Evolutionary conservation across 2,888 invertebrate species (phyloP).

Genomic region (Lysandra coridon): DNA sequence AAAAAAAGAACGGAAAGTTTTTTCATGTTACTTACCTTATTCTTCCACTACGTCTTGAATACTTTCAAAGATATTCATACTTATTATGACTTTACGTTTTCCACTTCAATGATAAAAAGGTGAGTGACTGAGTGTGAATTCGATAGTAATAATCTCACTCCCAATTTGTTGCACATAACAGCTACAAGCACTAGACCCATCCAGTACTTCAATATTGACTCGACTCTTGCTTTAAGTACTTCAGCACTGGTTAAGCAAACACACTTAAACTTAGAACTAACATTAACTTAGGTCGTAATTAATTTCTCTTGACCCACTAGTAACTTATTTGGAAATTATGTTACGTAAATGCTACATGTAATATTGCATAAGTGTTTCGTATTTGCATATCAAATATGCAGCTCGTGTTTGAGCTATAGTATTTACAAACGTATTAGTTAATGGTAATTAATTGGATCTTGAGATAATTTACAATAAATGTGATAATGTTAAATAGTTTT

Average conservation of each 20-base stretch:
- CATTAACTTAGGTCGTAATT: conserved; percentile 31
- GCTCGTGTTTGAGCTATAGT: background rate
- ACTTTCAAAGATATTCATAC: too few relatives aligned
- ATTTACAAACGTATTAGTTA: conserved; percentile 13
- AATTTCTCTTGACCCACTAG: conserved; percentile 29
- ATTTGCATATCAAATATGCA: conserved; percentile 8
- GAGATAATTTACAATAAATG: background rate
- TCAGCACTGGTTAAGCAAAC: conserved; percentile 30
- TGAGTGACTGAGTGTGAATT: background rate
- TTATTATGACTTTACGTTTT: too few relatives aligned
- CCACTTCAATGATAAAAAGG: too few relatives aligned
- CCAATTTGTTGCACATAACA: conserved; percentile 20
- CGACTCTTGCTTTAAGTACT: conserved; percentile 30
- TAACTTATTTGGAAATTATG: conserved; percentile 27
- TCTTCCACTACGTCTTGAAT: too few relatives aligned
- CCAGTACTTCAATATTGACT: conserved; percentile 27
- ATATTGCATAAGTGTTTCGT: conserved; percentile 20
- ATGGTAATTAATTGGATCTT: background rate
- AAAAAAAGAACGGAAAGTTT: too few relatives aligned
- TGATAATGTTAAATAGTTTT: background rate
- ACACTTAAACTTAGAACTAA: conserved; percentile 29
- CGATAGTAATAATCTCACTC: background rate
- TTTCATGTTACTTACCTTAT: too few relatives aligned
- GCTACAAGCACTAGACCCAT: conserved; percentile 21
- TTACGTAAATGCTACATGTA: conserved; percentile 15